Percentiles rank a stretch among this genome's conserved stretches.
Evolutionary conservation across 2,113 vertebrate species (phyloP).

Genomic region (Oxyruncus cristatus): DNA sequence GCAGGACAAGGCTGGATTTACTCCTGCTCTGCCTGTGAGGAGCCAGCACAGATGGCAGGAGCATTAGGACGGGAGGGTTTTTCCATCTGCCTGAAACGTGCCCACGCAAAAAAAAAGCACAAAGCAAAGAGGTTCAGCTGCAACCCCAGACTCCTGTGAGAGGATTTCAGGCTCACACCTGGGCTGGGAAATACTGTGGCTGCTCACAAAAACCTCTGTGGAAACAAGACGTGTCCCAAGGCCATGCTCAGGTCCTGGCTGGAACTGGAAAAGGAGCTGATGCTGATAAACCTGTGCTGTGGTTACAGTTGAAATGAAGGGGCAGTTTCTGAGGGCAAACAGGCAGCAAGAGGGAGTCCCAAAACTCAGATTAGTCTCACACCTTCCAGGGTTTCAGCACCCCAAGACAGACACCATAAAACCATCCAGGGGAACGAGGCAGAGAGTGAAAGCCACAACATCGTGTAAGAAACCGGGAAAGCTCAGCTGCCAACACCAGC

Average conservation of each 20-base stretch:
- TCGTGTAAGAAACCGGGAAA: background rate
- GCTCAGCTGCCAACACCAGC: background rate
- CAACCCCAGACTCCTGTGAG: background rate
- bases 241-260: background rate
- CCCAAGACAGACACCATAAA: background rate
- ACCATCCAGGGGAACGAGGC: background rate
- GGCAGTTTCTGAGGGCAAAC: background rate
- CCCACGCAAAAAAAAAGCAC: background rate
- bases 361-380: background rate
- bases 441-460: background rate
- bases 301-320: no score
- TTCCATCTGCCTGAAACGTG: constrained; percentile 3
- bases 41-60: background rate
- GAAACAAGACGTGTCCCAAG: background rate
- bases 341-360: background rate
- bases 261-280: background rate
- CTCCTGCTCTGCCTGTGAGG: background rate
- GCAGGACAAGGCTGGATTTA: background rate
- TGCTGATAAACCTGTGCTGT: fast-evolving
- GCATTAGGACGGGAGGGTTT: background rate
- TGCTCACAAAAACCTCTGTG: background rate
- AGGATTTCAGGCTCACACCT: background rate
- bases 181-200: background rate
- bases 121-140: background rate
- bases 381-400: background rate